These are phyloP conservation scores for Vanessa cardui DNA, from an alignment of 2,888 invertebrate genomes.

Conservation along the genomic window DNA sequence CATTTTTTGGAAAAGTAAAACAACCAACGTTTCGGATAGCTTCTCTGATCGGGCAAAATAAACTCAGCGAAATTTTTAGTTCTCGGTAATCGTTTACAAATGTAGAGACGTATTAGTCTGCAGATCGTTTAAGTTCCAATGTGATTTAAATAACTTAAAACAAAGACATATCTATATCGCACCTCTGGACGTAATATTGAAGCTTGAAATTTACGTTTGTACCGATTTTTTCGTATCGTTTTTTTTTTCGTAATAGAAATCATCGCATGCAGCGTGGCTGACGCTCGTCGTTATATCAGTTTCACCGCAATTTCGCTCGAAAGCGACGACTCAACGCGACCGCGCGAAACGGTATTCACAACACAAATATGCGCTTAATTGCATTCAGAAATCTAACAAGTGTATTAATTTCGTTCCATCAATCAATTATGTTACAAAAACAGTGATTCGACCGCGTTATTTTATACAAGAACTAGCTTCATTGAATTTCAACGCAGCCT, in stretches of 20 bases:
- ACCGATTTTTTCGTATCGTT: slow-evolving; percentile 7
- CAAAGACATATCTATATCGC: too few relatives aligned
- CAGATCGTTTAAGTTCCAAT: too few relatives aligned
- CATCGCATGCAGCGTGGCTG: slow-evolving; percentile 54
- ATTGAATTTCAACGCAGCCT: slow-evolving; percentile 12
- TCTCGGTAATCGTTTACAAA: too few relatives aligned
- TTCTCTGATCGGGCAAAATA: too few relatives aligned
- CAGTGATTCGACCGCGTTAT: slow-evolving; percentile 15
- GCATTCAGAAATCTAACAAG: slow-evolving; percentile 65
- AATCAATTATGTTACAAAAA: slow-evolving; percentile 59
- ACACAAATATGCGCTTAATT: slow-evolving; percentile 71
- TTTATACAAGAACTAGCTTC: not conserved
- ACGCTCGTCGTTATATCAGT: slow-evolving; percentile 62
- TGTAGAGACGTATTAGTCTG: too few relatives aligned
- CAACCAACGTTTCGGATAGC: too few relatives aligned
- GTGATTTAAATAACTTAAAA: too few relatives aligned
- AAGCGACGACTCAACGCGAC: slow-evolving; percentile 64
- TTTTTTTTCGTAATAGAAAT: slow-evolving; percentile 32
- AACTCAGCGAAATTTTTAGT: too few relatives aligned
- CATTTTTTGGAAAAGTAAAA: too few relatives aligned
- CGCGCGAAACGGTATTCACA: slow-evolving; percentile 71
- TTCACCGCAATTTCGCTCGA: slow-evolving; percentile 74
- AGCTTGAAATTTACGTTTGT: not conserved
- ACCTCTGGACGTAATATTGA: not conserved
- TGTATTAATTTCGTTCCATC: slow-evolving; percentile 62